phyloP scores from a whole-genome alignment of 2,797 vertebrate genomes.

The Sebastolobus alascanus region DNA sequence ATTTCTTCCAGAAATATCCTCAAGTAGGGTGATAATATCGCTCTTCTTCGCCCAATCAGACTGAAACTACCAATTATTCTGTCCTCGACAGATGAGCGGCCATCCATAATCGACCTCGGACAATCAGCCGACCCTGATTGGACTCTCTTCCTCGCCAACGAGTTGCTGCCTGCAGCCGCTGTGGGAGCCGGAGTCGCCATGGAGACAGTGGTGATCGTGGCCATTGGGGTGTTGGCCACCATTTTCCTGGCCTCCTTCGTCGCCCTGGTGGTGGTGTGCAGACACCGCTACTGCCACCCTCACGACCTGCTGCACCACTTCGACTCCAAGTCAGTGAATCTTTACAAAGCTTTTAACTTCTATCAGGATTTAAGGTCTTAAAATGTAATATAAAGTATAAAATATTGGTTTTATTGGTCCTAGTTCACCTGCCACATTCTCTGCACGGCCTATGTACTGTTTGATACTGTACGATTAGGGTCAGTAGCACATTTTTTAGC shows the following conservation, averaged over 20 bases:
- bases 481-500: neutral
- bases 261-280: slow-evolving; percentile 94
- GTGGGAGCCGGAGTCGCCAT: slow-evolving; percentile 79
- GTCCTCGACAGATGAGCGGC: slow-evolving; percentile 75
- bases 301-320: slow-evolving; percentile 91
- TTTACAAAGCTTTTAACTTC: neutral
- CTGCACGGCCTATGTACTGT: neutral
- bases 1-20: slow-evolving; percentile 20
- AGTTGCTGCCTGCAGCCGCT: slow-evolving; percentile 42
- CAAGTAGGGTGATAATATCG: slow-evolving; percentile 15
- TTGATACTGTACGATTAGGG: neutral
- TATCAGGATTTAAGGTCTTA: neutral
- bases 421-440: neutral
- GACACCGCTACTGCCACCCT: slow-evolving; percentile 94
- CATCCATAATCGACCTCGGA: slow-evolving; percentile 58
- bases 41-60: slow-evolving; percentile 31
- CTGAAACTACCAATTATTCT: slow-evolving; percentile 41
- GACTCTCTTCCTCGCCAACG: slow-evolving; percentile 28
- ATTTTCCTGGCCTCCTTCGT: slow-evolving; percentile 97
- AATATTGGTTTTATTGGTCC: neutral
- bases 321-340: slow-evolving; percentile 92
- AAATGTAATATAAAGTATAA: neutral
- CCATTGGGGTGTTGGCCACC: slow-evolving; percentile 95
- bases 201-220: slow-evolving; percentile 98
- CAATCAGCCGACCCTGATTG: slow-evolving; percentile 61